Percentiles rank a stretch among this genome's conserved stretches.
phyloP scores from a whole-genome alignment of 1,140 invertebrate genomes.

The Eupristina koningsbergeri region DNA sequence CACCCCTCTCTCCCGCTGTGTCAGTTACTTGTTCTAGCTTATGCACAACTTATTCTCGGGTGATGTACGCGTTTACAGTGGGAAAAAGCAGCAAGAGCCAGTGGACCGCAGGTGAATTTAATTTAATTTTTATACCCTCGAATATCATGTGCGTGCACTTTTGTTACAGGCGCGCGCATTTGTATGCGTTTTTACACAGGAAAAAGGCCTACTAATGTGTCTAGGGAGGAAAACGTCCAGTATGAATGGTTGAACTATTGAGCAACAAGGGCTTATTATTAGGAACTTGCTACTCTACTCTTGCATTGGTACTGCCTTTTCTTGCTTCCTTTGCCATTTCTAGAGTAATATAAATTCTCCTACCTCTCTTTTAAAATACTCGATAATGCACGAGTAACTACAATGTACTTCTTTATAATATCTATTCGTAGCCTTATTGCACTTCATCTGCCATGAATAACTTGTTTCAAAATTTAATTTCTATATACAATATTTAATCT shows the following conservation, averaged over 20 bases:
- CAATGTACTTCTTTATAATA: no score
- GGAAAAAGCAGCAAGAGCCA: constrained; percentile 34
- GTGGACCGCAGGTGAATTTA: constrained; percentile 36
- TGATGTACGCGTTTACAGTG: constrained; percentile 23
- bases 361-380: no score
- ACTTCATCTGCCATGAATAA: no score
- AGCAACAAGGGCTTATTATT: constrained; percentile 1
- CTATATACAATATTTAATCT: no score
- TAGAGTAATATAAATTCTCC: no score
- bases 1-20: constrained; percentile 51
- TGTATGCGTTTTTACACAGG: not conserved
- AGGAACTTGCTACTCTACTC: not conserved
- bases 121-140: constrained; percentile 14
- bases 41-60: constrained; percentile 4
- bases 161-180: not conserved
- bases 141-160: not conserved
- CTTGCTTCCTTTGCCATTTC: no score
- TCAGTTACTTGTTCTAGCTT: constrained; percentile 55
- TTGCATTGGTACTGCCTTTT: not conserved
- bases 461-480: no score
- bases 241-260: not conserved
- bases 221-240: not conserved
- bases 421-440: no score
- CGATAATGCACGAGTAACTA: no score
- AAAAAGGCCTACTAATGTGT: not conserved